Evolutionary conservation across 2,113 vertebrate species (phyloP).

Genomic region (Tiliqua scincoides): DNA sequence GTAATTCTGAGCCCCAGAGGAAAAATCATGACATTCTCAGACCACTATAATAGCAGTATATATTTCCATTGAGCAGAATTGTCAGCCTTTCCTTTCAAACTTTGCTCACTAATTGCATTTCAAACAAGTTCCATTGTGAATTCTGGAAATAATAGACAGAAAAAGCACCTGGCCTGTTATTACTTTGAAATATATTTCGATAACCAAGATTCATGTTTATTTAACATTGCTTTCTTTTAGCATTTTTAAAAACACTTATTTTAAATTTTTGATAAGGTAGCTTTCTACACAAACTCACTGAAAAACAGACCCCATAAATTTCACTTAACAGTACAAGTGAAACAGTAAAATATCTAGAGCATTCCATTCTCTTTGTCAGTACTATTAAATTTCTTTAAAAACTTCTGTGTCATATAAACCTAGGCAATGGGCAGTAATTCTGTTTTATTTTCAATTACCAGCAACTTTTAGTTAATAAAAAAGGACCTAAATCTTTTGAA

Average conservation of each 20-base stretch:
- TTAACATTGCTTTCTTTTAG: constrained; percentile 51
- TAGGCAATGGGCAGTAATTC: constrained; percentile 20
- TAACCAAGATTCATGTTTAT: constrained; percentile 62
- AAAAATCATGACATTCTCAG: constrained; percentile 69
- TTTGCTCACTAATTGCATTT: constrained; percentile 70
- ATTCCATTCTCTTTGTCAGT: constrained; percentile 56
- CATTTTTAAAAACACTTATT: constrained; percentile 62
- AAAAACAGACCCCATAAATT: constrained; percentile 40
- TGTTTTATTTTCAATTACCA: constrained; percentile 44
- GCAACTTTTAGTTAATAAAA: constrained; percentile 25
- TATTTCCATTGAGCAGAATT: constrained; percentile 71
- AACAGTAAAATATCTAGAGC: constrained; percentile 50
- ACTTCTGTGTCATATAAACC: constrained; percentile 25
- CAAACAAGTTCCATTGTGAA: constrained; percentile 53
- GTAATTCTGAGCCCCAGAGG: constrained; percentile 54
- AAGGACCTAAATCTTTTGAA: constrained; percentile 18
- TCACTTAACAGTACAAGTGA: constrained; percentile 52
- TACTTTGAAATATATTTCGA: constrained; percentile 63
- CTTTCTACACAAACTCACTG: constrained; percentile 55
- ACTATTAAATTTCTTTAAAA: constrained; percentile 45
- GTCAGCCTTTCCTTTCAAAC: constrained; percentile 68
- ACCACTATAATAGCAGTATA: constrained; percentile 66
- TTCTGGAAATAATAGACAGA: constrained; percentile 48
- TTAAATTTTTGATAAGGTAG: constrained; percentile 61
- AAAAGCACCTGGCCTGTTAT: constrained; percentile 40